These are phyloP conservation scores for Liparis tanakae DNA, from an alignment of 2,797 vertebrate species.

Conservation along the genomic window DNA sequence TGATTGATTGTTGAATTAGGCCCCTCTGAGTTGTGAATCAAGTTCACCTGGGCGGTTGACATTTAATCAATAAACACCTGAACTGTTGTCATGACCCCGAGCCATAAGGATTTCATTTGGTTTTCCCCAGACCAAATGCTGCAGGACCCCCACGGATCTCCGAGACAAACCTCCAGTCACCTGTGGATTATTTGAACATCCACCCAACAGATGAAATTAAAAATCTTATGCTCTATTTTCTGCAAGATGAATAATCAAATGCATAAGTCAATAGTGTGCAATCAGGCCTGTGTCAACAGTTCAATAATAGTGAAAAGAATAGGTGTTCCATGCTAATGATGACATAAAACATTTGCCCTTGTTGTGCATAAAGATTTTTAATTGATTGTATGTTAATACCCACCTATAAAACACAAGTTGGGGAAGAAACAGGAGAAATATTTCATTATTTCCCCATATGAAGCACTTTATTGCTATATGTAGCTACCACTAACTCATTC, in stretches of 20 bases:
- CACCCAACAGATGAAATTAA: slow-evolving; percentile 49
- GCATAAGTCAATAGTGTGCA: slow-evolving; percentile 23
- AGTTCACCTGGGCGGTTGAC: slow-evolving; percentile 90
- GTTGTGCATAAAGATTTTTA: not conserved
- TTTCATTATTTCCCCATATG: not conserved
- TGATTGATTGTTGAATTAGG: slow-evolving; percentile 76
- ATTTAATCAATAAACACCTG: slow-evolving; percentile 92
- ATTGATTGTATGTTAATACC: not conserved
- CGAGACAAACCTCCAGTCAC: slow-evolving; percentile 67
- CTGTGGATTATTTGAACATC: slow-evolving; percentile 65
- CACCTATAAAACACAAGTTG: not conserved
- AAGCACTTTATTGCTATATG: not conserved
- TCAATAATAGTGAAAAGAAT: slow-evolving; percentile 35
- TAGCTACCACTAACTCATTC: not conserved
- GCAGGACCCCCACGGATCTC: slow-evolving; percentile 68
- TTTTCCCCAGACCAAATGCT: slow-evolving; percentile 67
- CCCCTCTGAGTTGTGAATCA: slow-evolving; percentile 89
- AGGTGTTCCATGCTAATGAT: not conserved
- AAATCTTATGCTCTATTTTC: slow-evolving; percentile 65
- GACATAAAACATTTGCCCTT: slow-evolving; percentile 6
- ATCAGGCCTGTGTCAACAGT: slow-evolving; percentile 52
- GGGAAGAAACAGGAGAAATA: not conserved
- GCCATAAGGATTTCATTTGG: slow-evolving; percentile 79
- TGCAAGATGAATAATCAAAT: slow-evolving; percentile 66
- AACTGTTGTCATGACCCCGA: slow-evolving; percentile 88